phyloP scores from a whole-genome alignment of 2,113 vertebrate species.

The Bombycilla garrulus region DNA sequence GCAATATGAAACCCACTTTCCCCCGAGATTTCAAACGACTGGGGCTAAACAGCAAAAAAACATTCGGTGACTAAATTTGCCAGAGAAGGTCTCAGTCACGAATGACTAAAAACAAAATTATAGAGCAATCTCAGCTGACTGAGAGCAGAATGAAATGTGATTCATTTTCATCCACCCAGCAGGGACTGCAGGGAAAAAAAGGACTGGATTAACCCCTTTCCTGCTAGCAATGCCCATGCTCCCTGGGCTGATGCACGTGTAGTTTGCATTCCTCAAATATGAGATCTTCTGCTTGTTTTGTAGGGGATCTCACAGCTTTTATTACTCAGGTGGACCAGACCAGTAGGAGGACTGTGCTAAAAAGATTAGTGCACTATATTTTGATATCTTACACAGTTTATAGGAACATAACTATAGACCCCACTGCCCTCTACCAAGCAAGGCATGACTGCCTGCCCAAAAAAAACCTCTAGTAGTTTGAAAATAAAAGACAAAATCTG shows the following conservation, averaged over 20 bases:
- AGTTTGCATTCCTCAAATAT: background rate
- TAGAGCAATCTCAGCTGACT: conserved; percentile 72
- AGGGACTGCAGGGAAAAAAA: conserved; percentile 31
- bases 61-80: conserved; percentile 68
- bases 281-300: background rate
- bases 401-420: background rate
- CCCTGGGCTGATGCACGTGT: background rate
- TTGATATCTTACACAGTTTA: background rate
- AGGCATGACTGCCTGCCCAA: background rate
- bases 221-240: background rate
- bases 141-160: conserved; percentile 73
- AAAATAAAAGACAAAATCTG: background rate
- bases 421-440: background rate
- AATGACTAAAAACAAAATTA: conserved; percentile 78
- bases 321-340: background rate
- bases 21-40: conserved; percentile 45
- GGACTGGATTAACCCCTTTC: conserved; percentile 47
- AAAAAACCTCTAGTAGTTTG: background rate
- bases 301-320: background rate
- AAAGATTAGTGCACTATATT: background rate
- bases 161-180: conserved; percentile 69
- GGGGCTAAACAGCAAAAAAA: conserved; percentile 67
- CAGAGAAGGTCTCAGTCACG: conserved; percentile 74
- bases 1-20: conserved; percentile 57
- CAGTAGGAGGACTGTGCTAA: background rate